phyloP scores from a whole-genome alignment of 2,797 vertebrate species.

The Mus caroli region DNA sequence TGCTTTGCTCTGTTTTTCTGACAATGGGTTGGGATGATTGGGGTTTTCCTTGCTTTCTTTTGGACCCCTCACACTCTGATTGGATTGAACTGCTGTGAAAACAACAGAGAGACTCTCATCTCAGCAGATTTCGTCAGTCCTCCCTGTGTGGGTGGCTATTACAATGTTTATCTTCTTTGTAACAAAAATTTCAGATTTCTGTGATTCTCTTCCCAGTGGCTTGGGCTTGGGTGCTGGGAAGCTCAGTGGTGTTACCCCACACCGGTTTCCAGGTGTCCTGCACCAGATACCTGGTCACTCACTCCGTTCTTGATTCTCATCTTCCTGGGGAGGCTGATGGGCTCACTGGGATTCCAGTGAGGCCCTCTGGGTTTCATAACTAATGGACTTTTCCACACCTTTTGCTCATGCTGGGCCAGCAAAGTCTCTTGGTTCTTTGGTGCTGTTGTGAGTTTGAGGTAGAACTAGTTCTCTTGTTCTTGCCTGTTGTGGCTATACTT shows the following conservation, averaged over 20 bases:
- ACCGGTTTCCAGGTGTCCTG: not conserved
- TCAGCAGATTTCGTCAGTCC: not conserved
- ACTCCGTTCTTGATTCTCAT: not conserved
- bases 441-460: not conserved
- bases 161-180: not conserved
- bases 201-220: not conserved
- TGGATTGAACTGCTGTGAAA: not conserved
- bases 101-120: not conserved
- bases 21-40: not conserved
- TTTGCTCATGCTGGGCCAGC: fast-evolving
- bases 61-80: no score
- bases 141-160: not conserved
- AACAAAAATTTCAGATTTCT: not conserved
- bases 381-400: not conserved
- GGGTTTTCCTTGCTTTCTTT: not conserved
- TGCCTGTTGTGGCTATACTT: not conserved
- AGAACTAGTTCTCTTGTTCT: no score
- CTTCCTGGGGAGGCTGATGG: not conserved
- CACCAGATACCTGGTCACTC: not conserved
- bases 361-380: not conserved
- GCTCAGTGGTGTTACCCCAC: not conserved
- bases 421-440: no score
- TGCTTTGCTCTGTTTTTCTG: not conserved
- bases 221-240: not conserved
- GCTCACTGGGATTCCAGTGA: not conserved